phyloP scores from a whole-genome alignment of 2,113 vertebrate genomes.

The Struthio camelus region DNA sequence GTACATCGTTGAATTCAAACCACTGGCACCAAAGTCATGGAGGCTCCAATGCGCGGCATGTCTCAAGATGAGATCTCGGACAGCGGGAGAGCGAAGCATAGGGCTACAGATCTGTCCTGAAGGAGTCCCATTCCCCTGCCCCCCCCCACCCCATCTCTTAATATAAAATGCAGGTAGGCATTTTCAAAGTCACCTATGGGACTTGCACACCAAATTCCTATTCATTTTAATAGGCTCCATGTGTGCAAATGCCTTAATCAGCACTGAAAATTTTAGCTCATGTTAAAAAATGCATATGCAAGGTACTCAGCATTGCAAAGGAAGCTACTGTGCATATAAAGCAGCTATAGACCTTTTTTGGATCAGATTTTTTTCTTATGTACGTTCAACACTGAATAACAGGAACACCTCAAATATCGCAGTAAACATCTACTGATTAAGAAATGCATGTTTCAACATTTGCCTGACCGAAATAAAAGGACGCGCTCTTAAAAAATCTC shows the following conservation, averaged over 20 bases:
- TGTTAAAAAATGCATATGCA: neutral
- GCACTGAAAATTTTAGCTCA: neutral
- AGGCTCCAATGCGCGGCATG: accelerated
- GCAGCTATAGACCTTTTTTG: neutral
- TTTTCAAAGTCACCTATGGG: neutral
- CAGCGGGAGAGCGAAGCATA: neutral
- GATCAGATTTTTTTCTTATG: neutral
- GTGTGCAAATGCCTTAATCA: conserved; percentile 13
- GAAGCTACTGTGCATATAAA: neutral
- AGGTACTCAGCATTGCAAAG: neutral
- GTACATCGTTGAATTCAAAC: neutral
- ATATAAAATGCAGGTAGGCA: neutral
- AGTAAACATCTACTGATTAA: neutral
- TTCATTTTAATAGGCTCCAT: neutral
- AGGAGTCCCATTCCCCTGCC: neutral
- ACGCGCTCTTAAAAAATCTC: neutral
- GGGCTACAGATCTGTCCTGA: neutral
- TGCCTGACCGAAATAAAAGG: neutral
- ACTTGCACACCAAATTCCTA: neutral
- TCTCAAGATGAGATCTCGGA: neutral
- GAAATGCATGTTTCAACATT: neutral
- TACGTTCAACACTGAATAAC: neutral
- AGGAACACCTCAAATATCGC: neutral
- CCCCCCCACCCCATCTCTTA: neutral
- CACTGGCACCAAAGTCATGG: neutral